Evolutionary conservation across 2,797 vertebrate species (phyloP).

Genomic region (Gallinago solitaria): DNA sequence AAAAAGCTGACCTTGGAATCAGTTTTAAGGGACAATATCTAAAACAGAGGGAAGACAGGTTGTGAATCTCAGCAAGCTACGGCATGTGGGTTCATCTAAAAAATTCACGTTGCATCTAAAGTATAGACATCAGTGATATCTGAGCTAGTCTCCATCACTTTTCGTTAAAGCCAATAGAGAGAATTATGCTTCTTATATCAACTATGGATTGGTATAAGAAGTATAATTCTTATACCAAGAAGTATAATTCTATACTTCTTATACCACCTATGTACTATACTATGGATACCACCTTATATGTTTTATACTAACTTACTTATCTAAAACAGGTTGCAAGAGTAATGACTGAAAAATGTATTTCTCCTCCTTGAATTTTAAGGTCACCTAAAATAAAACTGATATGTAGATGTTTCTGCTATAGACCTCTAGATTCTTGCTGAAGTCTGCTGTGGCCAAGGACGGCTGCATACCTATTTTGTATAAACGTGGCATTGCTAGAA

Average conservation of each 20-base stretch:
- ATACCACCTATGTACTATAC: not conserved
- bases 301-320: not conserved
- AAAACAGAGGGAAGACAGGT: not conserved
- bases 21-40: not conserved
- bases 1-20: slow-evolving; percentile 46
- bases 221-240: too few relatives aligned
- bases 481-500: not conserved
- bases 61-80: not conserved
- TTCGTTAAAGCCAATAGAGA: not conserved
- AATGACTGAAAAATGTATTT: not conserved
- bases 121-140: not conserved
- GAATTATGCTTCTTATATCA: not conserved
- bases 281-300: not conserved
- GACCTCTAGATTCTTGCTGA: not conserved
- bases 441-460: not conserved
- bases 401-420: not conserved
- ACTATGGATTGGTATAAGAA: not conserved
- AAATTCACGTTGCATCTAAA: not conserved
- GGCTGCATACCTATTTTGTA: not conserved
- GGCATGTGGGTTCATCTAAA: not conserved
- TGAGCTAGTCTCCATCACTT: not conserved
- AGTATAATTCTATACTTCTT: not conserved
- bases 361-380: not conserved
- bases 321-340: not conserved
- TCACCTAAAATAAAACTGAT: not conserved